Conservation (phyloP, 2,113 vertebrate species). For the Vimba vimba region DNA sequence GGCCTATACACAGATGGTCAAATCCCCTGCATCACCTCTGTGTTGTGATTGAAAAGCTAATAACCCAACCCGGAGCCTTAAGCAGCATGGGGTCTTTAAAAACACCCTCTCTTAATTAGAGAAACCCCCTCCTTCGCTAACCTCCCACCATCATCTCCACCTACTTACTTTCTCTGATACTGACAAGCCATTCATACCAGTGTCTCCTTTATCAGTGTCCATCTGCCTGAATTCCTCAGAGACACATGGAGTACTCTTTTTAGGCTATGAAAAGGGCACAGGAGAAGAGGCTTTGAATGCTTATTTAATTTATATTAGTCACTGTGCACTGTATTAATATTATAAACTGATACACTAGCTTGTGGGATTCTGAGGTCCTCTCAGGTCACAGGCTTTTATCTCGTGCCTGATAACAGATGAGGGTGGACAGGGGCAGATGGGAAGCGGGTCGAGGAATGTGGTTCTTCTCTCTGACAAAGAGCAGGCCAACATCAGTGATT, state of each 20-base stretch:
- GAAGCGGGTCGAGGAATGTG: conserved; percentile 38
- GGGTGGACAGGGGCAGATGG: not conserved
- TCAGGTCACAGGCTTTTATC: conserved; percentile 41
- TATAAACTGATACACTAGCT: conserved; percentile 8
- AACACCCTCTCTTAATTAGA: not conserved
- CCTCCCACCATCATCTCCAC: not conserved
- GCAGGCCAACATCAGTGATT: conserved; percentile 17
- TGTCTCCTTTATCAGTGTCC: conserved; percentile 13
- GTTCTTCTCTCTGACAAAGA: conserved; percentile 11
- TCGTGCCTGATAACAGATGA: conserved; percentile 29
- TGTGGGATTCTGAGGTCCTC: conserved; percentile 37
- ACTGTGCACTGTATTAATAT: not conserved
- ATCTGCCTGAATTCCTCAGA: conserved; percentile 32
- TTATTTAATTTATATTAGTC: not conserved
- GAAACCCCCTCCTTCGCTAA: not conserved
- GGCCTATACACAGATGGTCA: not conserved
- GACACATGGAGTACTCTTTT: conserved; percentile 1
- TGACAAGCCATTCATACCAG: conserved; percentile 17
- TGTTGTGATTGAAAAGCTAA: conserved; percentile 19
- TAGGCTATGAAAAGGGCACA: not conserved
- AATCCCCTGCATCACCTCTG: not conserved
- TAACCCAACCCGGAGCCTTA: conserved; percentile 18
- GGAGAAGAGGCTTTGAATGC: not conserved
- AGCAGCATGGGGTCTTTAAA: conserved; percentile 35
- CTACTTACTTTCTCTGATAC: conserved; percentile 33